Evolutionary conservation across 2,797 vertebrate species (phyloP).

Genomic region (Numenius phaeopus): DNA sequence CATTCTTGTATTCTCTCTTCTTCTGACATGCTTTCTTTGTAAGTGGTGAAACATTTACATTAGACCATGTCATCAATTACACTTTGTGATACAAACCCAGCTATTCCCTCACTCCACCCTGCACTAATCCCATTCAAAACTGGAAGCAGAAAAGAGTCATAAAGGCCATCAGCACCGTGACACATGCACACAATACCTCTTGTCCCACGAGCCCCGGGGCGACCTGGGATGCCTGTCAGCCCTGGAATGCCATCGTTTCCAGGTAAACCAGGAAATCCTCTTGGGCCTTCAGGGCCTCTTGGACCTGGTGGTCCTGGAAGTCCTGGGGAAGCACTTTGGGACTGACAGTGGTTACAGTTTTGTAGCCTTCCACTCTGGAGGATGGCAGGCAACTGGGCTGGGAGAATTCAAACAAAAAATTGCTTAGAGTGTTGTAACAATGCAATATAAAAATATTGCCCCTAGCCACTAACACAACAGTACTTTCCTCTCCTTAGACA

Average conservation of each 20-base stretch:
- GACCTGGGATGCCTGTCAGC: conserved; percentile 85
- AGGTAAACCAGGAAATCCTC: conserved; percentile 88
- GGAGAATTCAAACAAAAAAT: conserved; percentile 39
- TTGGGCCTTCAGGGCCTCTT: conserved; percentile 86
- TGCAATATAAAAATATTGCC: background rate
- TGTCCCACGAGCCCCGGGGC: conserved; percentile 85
- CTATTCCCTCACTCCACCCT: background rate
- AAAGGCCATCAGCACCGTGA: fast-evolving
- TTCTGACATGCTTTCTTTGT: fast-evolving
- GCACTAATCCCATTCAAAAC: background rate
- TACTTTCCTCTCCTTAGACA: background rate
- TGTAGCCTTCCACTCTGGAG: conserved; percentile 87
- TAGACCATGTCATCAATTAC: background rate
- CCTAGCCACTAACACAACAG: background rate
- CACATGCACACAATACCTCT: conserved; percentile 84
- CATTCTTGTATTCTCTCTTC: background rate
- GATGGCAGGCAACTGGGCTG: conserved; percentile 90
- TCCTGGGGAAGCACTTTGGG: conserved; percentile 83
- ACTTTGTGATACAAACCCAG: background rate
- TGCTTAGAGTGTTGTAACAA: background rate
- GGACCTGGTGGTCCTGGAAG: conserved; percentile 85
- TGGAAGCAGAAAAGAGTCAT: background rate
- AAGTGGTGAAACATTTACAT: background rate
- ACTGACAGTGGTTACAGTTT: conserved; percentile 88
- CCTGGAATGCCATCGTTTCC: conserved; percentile 89